Evolutionary conservation across 2,797 vertebrate genomes (phyloP), one percentile per base, ranked within the genome.

Genomic region (Phoxinus dragarum): DNA sequence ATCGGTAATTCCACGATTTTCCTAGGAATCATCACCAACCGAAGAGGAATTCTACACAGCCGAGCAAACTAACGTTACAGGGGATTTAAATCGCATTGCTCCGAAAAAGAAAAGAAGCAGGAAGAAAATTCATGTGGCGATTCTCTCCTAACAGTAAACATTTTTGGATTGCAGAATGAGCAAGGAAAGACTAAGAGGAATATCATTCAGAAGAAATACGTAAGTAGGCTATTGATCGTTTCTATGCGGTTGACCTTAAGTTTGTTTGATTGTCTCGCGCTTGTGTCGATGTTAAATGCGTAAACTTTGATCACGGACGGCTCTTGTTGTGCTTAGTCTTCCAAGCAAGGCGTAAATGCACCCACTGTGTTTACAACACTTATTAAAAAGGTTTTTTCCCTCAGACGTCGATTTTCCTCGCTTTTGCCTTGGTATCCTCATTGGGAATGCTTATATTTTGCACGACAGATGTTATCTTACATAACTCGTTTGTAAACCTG

Each of bases 161-260:
- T 96, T 96, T n/a, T 95, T 96, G 95, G 95, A 95, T 97, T 96
- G 96, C 97, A 99, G 96, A 96, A 99, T 99, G 98, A 99, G 95
- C 96, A 99, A 98, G 94, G 97, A 98, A 98, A 96, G 98, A 98
- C 98, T 94, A 99, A 99, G 97, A 98, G 98, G 96, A 99, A 99
- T 97, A 99, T 99, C 94, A 99, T 99, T 95, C 98, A 99, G 93
- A 99, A 99, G 96, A 99, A 97, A 99, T 99, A 98, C 91, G 98
- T 99, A 96, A 99, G 98, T 98, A 27, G 27, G 27, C 27, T 27
- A 91, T 80, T 78, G 17, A 3, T 66, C 49, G 64, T 42, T 67
- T 36, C 38, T n/a, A 64, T 21, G 54, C 44, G 78, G 68, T 38
- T 69, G 85, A 88, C 84, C 52, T 89, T 91, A 93, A 78, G 79